A percentile compares a stretch with the other conserved stretches of the same genome.
Conservation (phyloP, 2,113 vertebrate species). For the Ondatra zibethicus region DNA sequence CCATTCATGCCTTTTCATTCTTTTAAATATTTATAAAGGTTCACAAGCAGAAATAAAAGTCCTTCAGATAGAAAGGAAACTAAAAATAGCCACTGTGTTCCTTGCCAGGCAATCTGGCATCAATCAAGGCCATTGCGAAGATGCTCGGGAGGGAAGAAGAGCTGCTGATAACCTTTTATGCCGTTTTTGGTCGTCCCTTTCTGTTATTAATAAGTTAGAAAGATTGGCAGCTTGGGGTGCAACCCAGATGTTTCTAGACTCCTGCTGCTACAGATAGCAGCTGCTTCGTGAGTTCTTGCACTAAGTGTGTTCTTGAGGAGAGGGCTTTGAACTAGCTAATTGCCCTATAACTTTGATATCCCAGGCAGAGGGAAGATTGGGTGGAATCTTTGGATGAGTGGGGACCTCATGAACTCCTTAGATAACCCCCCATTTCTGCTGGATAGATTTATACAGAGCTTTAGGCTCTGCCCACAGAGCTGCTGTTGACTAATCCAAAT, state of each 20-base stretch:
- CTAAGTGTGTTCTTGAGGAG: constrained; percentile 44
- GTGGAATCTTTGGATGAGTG: not conserved
- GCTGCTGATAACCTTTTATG: constrained; percentile 85
- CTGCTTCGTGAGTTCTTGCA: not conserved
- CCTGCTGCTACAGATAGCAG: not conserved
- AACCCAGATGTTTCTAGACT: constrained; percentile 68
- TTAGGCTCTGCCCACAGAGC: not conserved
- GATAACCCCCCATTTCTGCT: not conserved
- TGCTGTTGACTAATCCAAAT: not conserved
- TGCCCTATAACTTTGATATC: not conserved
- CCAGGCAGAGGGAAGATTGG: not conserved
- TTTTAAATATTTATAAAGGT: constrained; percentile 85
- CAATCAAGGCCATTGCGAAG: constrained; percentile 88
- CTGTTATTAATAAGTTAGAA: constrained; percentile 72
- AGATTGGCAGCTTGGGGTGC: constrained; percentile 31
- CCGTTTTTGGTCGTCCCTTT: constrained; percentile 84
- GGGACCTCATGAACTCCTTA: not conserved
- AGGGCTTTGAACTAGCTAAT: constrained; percentile 33
- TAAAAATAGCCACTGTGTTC: constrained; percentile 85
- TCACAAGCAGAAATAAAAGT: constrained; percentile 82
- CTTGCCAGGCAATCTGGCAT: constrained; percentile 91
- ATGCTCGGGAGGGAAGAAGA: constrained; percentile 79
- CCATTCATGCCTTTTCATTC: constrained; percentile 83
- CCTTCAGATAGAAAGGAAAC: constrained; percentile 85
- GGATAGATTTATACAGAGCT: not conserved